phyloP scores from a whole-genome alignment of 2,797 vertebrate species.

The Phylloscopus collybita region DNA sequence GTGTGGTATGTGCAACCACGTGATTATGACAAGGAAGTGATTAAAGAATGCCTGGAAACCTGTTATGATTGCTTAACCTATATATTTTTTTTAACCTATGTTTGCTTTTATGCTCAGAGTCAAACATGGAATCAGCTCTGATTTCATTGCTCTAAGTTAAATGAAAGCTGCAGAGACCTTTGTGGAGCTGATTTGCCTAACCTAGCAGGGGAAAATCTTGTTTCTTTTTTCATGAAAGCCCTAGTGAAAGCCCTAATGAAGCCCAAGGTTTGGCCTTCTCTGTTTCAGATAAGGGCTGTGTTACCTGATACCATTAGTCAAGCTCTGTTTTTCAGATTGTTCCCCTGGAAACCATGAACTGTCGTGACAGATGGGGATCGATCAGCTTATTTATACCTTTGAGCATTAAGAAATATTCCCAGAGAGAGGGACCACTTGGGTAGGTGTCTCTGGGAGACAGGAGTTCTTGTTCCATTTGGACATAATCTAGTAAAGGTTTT shows the following conservation, averaged over 20 bases:
- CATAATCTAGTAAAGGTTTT: neutral
- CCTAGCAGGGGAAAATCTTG: neutral
- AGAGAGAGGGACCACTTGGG: neutral
- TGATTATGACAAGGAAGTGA: conserved; percentile 8
- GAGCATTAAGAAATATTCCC: neutral
- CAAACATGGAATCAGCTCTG: neutral
- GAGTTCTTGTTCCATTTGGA: neutral
- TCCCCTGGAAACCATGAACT: neutral
- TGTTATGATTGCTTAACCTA: neutral
- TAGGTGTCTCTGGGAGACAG: neutral
- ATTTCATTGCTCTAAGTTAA: neutral
- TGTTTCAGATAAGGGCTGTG: neutral
- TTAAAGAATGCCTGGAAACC: conserved; percentile 49
- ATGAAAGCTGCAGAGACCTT: neutral
- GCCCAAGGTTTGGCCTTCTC: neutral
- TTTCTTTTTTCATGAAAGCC: neutral
- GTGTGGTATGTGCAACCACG: neutral
- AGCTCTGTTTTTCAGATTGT: conserved; percentile 6
- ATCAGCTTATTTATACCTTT: conserved; percentile 2
- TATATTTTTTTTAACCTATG: neutral
- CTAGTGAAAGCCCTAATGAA: neutral
- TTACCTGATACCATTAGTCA: neutral
- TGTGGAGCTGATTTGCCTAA: neutral
- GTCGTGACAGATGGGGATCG: neutral
- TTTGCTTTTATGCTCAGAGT: neutral